Evolutionary conservation across 1,140 invertebrate genomes (phyloP).

Genomic region (Apis cerana): DNA sequence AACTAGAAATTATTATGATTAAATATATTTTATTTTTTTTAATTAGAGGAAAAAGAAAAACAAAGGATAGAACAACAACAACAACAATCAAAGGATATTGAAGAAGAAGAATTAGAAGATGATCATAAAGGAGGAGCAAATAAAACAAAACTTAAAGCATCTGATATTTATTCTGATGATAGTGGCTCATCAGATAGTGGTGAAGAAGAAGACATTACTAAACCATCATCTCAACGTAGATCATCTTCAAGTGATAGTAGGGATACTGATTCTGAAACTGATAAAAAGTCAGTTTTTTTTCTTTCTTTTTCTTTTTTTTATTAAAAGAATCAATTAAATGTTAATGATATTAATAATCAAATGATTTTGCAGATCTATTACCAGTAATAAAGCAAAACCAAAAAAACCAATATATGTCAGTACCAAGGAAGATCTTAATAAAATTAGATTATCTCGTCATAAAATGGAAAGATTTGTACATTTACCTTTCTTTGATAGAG

Average conservation of each 20-base stretch:
- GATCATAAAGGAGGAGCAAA: slow-evolving; percentile 78
- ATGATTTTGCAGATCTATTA: slow-evolving; percentile 75
- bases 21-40: slow-evolving; percentile 9
- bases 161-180: slow-evolving; percentile 98
- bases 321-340: not conserved
- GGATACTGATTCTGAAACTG: slow-evolving; percentile 82
- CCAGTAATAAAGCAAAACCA: slow-evolving; percentile 76
- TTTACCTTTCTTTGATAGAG: slow-evolving; percentile 95
- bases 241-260: slow-evolving; percentile 82
- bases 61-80: slow-evolving; percentile 81
- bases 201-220: slow-evolving; percentile 83
- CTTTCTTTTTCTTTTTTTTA: slow-evolving; percentile 5
- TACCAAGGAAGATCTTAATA: slow-evolving; percentile 91
- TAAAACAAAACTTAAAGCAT: slow-evolving; percentile 91
- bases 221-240: slow-evolving; percentile 78
- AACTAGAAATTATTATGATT: slow-evolving; percentile 3
- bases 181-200: slow-evolving; percentile 88
- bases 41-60: slow-evolving; percentile 83
- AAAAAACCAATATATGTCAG: slow-evolving; percentile 86
- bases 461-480: slow-evolving; percentile 98
- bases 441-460: slow-evolving; percentile 93
- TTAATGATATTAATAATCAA: slow-evolving; percentile 12
- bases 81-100: slow-evolving; percentile 81
- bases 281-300: slow-evolving; percentile 78
- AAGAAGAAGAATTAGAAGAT: slow-evolving; percentile 83